phyloP scores from a whole-genome alignment of 2,797 vertebrate species.

The Paratrypauchen microcephalus region DNA sequence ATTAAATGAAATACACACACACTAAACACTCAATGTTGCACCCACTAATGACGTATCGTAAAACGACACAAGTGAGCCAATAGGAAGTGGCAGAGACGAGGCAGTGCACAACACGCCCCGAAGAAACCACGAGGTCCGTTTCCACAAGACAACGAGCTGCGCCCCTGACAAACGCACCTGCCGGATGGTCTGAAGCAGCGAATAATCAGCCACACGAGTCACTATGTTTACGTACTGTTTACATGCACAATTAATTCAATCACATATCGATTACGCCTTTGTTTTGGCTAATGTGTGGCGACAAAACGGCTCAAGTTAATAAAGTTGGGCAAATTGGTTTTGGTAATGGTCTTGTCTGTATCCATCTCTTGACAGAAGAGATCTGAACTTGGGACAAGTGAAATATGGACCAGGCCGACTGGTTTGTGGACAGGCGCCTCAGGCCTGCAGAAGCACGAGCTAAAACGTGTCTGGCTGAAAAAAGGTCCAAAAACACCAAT shows the following conservation, averaged over 20 bases:
- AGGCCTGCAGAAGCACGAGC: constrained; percentile 46
- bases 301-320: neutral
- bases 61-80: constrained; percentile 36
- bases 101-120: constrained; percentile 53
- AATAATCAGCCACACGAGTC: too few species aligned
- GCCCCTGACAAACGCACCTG: constrained; percentile 14
- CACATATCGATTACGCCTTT: neutral
- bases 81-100: constrained; percentile 48
- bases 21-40: neutral
- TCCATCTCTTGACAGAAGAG: too few species aligned
- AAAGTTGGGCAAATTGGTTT: neutral
- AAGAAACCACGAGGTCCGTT: constrained; percentile 73
- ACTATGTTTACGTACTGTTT: neutral
- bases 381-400: neutral
- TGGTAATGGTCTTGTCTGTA: neutral
- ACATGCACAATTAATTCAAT: accelerated
- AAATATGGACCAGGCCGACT: neutral
- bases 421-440: constrained; percentile 37
- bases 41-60: neutral
- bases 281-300: neutral
- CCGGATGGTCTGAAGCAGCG: neutral
- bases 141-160: constrained; percentile 17
- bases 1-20: neutral
- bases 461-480: constrained; percentile 50
- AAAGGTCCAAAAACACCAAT: neutral